Percentiles rank a stretch among this genome's conserved stretches.
phyloP scores from a whole-genome alignment of 1,140 invertebrate genomes.

The Goniozus legneri region DNA sequence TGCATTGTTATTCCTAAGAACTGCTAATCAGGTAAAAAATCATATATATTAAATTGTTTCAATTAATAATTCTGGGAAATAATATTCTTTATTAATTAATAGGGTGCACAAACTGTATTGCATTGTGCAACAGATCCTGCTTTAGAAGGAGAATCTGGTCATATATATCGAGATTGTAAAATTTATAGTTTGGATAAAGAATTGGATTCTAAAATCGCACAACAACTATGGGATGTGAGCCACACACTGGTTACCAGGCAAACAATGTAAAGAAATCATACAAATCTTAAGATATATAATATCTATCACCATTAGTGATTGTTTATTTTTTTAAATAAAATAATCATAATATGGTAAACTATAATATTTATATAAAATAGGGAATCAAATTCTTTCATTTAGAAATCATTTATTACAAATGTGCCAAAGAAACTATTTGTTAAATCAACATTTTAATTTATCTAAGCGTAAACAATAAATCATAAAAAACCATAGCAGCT shows the following conservation, averaged over 20 bases:
- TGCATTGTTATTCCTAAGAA: slow-evolving; percentile 67
- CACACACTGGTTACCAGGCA: slow-evolving; percentile 57
- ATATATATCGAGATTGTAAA: slow-evolving; percentile 72
- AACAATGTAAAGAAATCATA: no score
- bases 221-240: slow-evolving; percentile 70
- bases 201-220: slow-evolving; percentile 60
- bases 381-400: not conserved
- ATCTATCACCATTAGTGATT: no score
- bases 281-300: no score
- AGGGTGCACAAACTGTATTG: slow-evolving; percentile 75
- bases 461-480: no score
- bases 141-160: slow-evolving; percentile 62
- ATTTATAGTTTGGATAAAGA: slow-evolving; percentile 62
- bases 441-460: no score
- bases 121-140: slow-evolving; percentile 69
- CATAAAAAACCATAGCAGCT: no score
- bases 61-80: not conserved
- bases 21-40: slow-evolving; percentile 65
- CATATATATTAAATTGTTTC: slow-evolving; percentile 7
- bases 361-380: no score
- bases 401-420: slow-evolving; percentile 1
- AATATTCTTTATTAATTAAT: slow-evolving; percentile 18
- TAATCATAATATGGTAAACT: no score
- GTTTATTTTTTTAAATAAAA: no score
- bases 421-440: no score